A percentile compares a stretch with the other conserved stretches of the same genome.
phyloP scores from a whole-genome alignment of 2,888 invertebrate genomes.

The Villa cingulata region DNA sequence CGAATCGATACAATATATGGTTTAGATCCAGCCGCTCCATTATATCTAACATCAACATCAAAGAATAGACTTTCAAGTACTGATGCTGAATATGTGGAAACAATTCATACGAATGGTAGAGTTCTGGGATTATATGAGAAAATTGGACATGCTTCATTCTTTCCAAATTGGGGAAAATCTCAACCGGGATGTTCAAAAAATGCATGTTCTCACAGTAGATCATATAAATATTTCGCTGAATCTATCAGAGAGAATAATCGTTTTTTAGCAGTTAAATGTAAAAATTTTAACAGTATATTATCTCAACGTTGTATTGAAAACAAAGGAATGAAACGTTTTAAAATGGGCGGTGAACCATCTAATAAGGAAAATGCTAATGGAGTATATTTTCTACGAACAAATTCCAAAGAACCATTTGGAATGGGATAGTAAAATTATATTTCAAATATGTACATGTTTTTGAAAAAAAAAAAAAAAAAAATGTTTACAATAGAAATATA shows the following conservation, averaged over 20 bases:
- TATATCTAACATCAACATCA: conserved; percentile 19
- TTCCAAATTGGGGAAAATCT: conserved; percentile 40
- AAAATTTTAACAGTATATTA: conserved; percentile 23
- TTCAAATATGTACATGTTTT: too few relatives aligned
- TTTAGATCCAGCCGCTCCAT: conserved; percentile 20
- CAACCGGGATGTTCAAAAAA: conserved; percentile 39
- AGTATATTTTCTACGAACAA: conserved; percentile 23
- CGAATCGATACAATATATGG: conserved; percentile 40
- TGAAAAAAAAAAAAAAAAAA: too few relatives aligned
- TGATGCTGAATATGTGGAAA: conserved; percentile 30
- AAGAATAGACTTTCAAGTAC: conserved; percentile 19
- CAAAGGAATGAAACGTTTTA: conserved; percentile 17
- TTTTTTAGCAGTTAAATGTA: conserved; percentile 21
- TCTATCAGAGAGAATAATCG: conserved; percentile 25
- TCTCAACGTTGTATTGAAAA: conserved; percentile 13
- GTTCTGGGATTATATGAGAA: conserved; percentile 25
- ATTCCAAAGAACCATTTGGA: conserved; percentile 30
- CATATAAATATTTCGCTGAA: conserved; percentile 36
- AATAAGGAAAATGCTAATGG: conserved; percentile 23
- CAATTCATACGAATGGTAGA: conserved; percentile 29
- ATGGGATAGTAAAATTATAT: too few relatives aligned
- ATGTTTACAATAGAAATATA: too few relatives aligned
- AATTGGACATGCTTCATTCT: conserved; percentile 37
- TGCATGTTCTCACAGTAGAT: conserved; percentile 37
- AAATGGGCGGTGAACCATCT: conserved; percentile 21